Percentiles rank a stretch among this genome's conserved stretches.
Evolutionary conservation across 2,797 vertebrate species (phyloP).

Genomic region (Poecilia picta): DNA sequence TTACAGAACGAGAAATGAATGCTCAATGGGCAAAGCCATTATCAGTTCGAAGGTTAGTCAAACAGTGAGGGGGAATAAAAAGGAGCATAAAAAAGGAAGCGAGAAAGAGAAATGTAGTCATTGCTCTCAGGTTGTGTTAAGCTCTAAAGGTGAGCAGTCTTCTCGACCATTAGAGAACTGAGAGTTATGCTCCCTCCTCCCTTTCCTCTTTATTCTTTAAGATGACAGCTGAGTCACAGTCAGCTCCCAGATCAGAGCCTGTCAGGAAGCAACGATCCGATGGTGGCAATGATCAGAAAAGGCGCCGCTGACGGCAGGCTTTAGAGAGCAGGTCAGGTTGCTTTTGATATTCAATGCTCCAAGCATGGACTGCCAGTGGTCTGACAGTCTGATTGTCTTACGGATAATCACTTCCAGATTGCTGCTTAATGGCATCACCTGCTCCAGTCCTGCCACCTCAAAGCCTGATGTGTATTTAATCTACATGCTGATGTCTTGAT

Average conservation of each 20-base stretch:
- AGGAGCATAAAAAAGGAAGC: background rate
- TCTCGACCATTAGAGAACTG: slow-evolving; percentile 60
- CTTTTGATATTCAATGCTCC: slow-evolving; percentile 39
- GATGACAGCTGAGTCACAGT: slow-evolving; percentile 48
- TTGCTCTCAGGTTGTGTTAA: slow-evolving; percentile 57
- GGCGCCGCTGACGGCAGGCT: background rate
- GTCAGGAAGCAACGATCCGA: slow-evolving; percentile 39
- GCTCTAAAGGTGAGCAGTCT: slow-evolving; percentile 68
- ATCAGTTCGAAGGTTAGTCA: slow-evolving; percentile 53
- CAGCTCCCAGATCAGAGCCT: slow-evolving; percentile 60
- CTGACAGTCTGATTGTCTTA: slow-evolving; percentile 49
- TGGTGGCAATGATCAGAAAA: slow-evolving; percentile 29
- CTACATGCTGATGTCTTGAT: slow-evolving; percentile 14
- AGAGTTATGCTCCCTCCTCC: slow-evolving; percentile 17
- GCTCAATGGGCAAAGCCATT: slow-evolving; percentile 60
- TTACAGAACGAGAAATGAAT: slow-evolving; percentile 64
- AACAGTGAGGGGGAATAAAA: slow-evolving; percentile 3
- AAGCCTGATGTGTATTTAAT: background rate
- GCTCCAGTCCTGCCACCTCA: slow-evolving; percentile 11
- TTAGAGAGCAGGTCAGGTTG: slow-evolving; percentile 39
- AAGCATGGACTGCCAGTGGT: slow-evolving; percentile 21
- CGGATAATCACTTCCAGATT: slow-evolving; percentile 51
- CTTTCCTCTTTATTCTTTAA: slow-evolving; percentile 40
- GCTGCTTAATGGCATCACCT: slow-evolving; percentile 38
- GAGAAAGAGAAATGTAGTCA: slow-evolving; percentile 46